Evolutionary conservation across 2,797 vertebrate species (phyloP).

Genomic region (Bradypus variegatus): DNA sequence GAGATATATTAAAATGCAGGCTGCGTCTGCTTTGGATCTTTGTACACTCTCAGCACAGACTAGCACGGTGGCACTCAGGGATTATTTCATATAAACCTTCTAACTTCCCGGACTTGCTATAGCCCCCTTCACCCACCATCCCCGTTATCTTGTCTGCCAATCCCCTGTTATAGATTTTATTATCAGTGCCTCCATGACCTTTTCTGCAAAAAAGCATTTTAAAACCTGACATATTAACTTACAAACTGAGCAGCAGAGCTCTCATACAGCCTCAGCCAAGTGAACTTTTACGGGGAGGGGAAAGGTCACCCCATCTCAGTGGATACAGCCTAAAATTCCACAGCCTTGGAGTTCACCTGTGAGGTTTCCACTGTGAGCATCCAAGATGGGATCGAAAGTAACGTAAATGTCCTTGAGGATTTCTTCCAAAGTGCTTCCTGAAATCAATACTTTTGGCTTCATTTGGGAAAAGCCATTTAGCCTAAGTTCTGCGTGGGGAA

Average conservation of each 20-base stretch:
- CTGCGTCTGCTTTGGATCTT: not conserved
- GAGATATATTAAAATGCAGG: not conserved
- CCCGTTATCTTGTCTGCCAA: constrained; percentile 52
- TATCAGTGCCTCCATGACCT: constrained; percentile 62
- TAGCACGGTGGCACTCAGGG: not conserved
- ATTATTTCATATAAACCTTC: constrained; percentile 33
- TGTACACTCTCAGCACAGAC: accelerated
- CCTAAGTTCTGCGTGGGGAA: not conserved
- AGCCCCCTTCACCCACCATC: constrained; percentile 1
- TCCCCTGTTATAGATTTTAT: constrained; percentile 65
- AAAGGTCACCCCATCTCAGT: constrained; percentile 42
- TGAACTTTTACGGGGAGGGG: constrained; percentile 45
- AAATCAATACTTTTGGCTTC: constrained; percentile 26
- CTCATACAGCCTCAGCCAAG: constrained; percentile 4
- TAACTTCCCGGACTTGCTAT: constrained; percentile 17
- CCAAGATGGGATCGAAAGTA: not conserved
- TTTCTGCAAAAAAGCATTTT: constrained; percentile 49
- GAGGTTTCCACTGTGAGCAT: not conserved
- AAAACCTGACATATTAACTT: constrained; percentile 53
- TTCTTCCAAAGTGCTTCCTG: constrained; percentile 14
- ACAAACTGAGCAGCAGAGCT: constrained; percentile 7
- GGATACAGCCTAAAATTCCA: constrained; percentile 32
- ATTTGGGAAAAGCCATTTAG: not conserved
- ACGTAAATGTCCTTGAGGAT: constrained; percentile 12
- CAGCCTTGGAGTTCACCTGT: not conserved